A percentile compares a stretch with the other conserved stretches of the same genome.
Evolutionary conservation across 2,888 invertebrate genomes (phyloP).

Genomic region (Hemicrepidius hirtus): DNA sequence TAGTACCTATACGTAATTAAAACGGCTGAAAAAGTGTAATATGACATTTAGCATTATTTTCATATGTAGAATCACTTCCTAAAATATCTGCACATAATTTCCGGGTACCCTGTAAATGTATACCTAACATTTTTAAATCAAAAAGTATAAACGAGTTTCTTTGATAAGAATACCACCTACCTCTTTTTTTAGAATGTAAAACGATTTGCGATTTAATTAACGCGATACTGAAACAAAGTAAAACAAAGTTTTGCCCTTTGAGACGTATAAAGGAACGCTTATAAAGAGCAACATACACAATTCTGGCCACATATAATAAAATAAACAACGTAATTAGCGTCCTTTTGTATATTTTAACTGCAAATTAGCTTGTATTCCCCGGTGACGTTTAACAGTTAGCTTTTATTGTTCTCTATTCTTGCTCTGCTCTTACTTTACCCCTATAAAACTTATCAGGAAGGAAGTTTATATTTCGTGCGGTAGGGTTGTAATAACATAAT

Average conservation of each 20-base stretch:
- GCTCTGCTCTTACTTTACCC: neutral
- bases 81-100: too few species aligned
- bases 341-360: slow-evolving; percentile 20
- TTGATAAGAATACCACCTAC: too few species aligned
- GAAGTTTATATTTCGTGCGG: slow-evolving; percentile 11
- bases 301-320: slow-evolving; percentile 6
- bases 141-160: too few species aligned
- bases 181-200: too few species aligned
- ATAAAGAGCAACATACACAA: neutral
- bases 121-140: too few species aligned
- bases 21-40: too few species aligned
- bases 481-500: neutral
- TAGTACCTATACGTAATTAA: too few species aligned
- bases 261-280: neutral
- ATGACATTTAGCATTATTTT: too few species aligned
- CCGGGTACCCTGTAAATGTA: too few species aligned
- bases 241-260: neutral
- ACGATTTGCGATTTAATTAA: too few species aligned
- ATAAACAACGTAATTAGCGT: slow-evolving; percentile 14
- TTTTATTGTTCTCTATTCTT: slow-evolving; percentile 8
- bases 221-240: too few species aligned
- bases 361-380: slow-evolving; percentile 8
- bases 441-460: slow-evolving; percentile 15
- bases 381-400: slow-evolving; percentile 6
- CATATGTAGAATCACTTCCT: too few species aligned